Evolutionary conservation across 2,888 invertebrate genomes (phyloP).

Genomic region (Spodoptera exigua): DNA sequence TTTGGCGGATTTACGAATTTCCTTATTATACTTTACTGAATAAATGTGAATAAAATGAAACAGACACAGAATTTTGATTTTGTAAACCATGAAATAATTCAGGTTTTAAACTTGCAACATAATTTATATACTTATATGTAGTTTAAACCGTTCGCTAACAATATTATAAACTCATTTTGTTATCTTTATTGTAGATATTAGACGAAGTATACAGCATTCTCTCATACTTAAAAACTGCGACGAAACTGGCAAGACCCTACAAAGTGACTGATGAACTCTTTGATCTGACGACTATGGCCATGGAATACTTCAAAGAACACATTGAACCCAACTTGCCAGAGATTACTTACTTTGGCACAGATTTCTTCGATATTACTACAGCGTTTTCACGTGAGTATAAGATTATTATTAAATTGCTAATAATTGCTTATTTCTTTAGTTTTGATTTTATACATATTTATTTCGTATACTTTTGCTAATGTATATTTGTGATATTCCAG

Average conservation of each 20-base stretch:
- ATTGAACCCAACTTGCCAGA: slow-evolving; percentile 97
- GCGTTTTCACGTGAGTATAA: slow-evolving; percentile 91
- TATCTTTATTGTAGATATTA: slow-evolving; percentile 91
- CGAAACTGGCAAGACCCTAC: slow-evolving; percentile 95
- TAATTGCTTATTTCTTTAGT: too few species aligned
- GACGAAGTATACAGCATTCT: slow-evolving; percentile 97
- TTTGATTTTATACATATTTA: too few species aligned
- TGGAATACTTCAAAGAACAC: slow-evolving; percentile 98
- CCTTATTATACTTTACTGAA: too few species aligned
- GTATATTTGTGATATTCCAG: slow-evolving; percentile 66
- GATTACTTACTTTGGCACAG: slow-evolving; percentile 95
- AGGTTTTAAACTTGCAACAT: background rate
- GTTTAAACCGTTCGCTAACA: slow-evolving; percentile 24
- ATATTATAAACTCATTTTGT: slow-evolving; percentile 8
- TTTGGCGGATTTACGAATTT: too few species aligned
- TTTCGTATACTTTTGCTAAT: background rate
- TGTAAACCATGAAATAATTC: too few species aligned
- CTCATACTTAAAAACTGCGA: slow-evolving; percentile 94
- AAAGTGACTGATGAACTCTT: slow-evolving; percentile 98
- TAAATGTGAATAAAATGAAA: too few species aligned
- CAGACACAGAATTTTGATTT: too few species aligned
- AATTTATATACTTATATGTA: slow-evolving; percentile 7
- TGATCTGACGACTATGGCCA: slow-evolving; percentile 98
- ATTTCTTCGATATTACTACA: slow-evolving; percentile 94
- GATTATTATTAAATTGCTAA: too few species aligned